Evolutionary conservation across 2,113 vertebrate genomes (phyloP).

Genomic region (Daboia siamensis): DNA sequence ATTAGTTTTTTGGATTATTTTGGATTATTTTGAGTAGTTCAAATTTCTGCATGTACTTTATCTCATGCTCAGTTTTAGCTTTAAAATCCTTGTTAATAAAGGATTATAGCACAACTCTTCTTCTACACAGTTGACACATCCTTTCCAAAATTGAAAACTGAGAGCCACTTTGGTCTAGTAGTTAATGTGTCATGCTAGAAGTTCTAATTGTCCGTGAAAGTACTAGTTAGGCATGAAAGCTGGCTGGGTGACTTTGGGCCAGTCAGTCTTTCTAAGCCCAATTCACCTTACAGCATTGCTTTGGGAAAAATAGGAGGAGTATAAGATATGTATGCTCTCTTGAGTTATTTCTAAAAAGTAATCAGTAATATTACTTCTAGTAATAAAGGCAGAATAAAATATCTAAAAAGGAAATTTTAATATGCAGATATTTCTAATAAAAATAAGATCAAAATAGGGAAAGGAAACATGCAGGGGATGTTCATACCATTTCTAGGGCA

Average conservation of each 20-base stretch:
- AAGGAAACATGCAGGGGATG: background rate
- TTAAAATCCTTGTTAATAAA: background rate
- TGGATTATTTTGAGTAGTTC: background rate
- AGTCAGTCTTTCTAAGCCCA: background rate
- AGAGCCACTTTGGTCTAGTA: background rate
- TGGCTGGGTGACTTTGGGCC: background rate
- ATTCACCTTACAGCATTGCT: background rate
- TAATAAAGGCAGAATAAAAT: background rate
- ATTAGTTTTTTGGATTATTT: background rate
- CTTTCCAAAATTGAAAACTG: background rate
- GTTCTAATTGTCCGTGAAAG: background rate
- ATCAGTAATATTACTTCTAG: background rate
- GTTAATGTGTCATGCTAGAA: background rate
- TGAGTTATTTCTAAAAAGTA: background rate
- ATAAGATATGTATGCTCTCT: background rate
- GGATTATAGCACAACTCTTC: background rate
- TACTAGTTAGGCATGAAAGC: background rate
- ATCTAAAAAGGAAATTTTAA: background rate
- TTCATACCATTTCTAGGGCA: background rate
- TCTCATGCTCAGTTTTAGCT: background rate
- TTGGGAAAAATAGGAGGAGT: background rate
- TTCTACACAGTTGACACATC: background rate
- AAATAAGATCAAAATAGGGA: background rate
- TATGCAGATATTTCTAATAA: background rate
- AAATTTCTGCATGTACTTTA: background rate